These are phyloP conservation scores for Nymphalis io DNA, from an alignment of 1,140 invertebrate genomes.

Conservation along the genomic window DNA sequence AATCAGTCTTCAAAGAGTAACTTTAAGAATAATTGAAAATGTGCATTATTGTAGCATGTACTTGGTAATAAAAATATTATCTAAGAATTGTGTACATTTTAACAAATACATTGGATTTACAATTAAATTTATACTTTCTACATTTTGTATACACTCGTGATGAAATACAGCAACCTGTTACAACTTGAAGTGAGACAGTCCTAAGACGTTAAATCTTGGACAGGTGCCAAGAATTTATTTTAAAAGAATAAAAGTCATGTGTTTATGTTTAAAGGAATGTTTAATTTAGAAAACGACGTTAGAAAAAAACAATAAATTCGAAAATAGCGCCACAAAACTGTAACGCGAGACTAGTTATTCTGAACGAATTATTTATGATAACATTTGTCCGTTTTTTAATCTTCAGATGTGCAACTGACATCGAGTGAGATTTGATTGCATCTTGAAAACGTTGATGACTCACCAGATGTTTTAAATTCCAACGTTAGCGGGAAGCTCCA, in stretches of 20 bases:
- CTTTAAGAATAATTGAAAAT: too few species aligned
- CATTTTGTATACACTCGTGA: slow-evolving; percentile 6
- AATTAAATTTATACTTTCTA: background rate
- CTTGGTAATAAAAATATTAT: background rate
- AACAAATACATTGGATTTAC: background rate
- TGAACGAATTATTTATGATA: background rate
- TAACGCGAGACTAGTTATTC: background rate
- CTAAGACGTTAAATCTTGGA: slow-evolving; percentile 25
- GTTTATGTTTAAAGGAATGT: slow-evolving; percentile 24
- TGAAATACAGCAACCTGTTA: slow-evolving; percentile 32
- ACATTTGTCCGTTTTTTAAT: slow-evolving; percentile 1
- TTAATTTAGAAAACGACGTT: background rate
- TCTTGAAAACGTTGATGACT: slow-evolving; percentile 61
- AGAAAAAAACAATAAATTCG: slow-evolving; percentile 8
- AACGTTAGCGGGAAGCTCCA: slow-evolving; percentile 74
- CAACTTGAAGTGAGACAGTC: slow-evolving; percentile 19
- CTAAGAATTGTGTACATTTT: background rate
- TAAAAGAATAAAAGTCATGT: slow-evolving; percentile 26
- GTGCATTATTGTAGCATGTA: too few species aligned
- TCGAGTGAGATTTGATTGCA: slow-evolving; percentile 23
- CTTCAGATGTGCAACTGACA: slow-evolving; percentile 9
- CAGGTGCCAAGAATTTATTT: slow-evolving; percentile 26
- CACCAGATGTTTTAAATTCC: slow-evolving; percentile 79
- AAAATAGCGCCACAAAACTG: slow-evolving; percentile 19
- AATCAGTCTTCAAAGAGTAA: too few species aligned